These are phyloP conservation scores for Cyprinus carpio DNA, from an alignment of 2,113 vertebrate genomes.

Conservation along the genomic window DNA sequence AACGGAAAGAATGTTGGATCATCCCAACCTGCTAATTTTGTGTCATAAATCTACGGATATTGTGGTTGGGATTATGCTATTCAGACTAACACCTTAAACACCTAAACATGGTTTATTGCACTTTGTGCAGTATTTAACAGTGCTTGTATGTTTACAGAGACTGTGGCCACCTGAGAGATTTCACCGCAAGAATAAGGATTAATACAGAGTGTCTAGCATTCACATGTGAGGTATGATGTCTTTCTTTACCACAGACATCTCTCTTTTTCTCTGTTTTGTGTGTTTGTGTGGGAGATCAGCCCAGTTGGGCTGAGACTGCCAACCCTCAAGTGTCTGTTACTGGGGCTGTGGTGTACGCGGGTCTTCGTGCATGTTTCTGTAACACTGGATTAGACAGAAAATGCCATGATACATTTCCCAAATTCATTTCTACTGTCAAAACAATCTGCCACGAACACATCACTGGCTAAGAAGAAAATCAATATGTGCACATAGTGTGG, in stretches of 20 bases:
- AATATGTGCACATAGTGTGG: neutral
- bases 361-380: slow-evolving; percentile 26
- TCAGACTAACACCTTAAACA: slow-evolving; percentile 10
- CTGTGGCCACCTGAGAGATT: slow-evolving; percentile 6
- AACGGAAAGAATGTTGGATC: slow-evolving; percentile 14
- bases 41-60: neutral
- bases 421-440: slow-evolving; percentile 15
- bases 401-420: slow-evolving; percentile 31
- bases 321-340: slow-evolving; percentile 35
- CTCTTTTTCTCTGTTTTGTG: slow-evolving; percentile 2
- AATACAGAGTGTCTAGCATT: neutral
- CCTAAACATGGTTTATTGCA: neutral
- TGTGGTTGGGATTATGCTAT: neutral
- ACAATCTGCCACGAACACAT: slow-evolving; percentile 28
- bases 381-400: slow-evolving; percentile 21
- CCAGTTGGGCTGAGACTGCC: slow-evolving; percentile 17
- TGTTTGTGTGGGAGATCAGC: slow-evolving; percentile 27
- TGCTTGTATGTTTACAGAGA: slow-evolving; percentile 3
- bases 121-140: neutral
- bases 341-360: slow-evolving; percentile 3
- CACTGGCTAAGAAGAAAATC: slow-evolving; percentile 10
- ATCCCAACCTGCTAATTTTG: slow-evolving; percentile 15
- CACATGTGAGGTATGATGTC: neutral
- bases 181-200: slow-evolving; percentile 12
- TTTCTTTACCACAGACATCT: slow-evolving; percentile 18